Evolutionary conservation across 2,113 vertebrate species (phyloP).

Genomic region (Limnothrissa miodon): DNA sequence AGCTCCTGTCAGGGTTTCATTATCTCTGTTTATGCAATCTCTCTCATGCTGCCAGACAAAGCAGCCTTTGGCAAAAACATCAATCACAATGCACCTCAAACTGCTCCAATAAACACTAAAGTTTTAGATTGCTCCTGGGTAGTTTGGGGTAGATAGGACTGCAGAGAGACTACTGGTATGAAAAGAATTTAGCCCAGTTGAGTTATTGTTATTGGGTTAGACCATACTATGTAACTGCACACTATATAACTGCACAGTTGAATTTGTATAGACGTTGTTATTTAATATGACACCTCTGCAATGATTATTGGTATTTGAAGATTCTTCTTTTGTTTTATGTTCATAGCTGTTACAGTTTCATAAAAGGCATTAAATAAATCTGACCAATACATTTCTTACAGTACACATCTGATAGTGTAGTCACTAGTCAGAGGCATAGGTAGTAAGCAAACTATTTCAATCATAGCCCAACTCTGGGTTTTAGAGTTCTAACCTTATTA

Average conservation of each 20-base stretch:
- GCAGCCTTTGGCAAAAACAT: slow-evolving; percentile 20
- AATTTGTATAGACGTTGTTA: neutral
- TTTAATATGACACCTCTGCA: neutral
- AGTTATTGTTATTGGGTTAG: neutral
- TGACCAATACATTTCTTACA: too few relatives aligned
- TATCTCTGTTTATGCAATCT: slow-evolving; percentile 20
- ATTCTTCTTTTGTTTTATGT: neutral
- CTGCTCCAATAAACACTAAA: neutral
- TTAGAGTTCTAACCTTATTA: too few relatives aligned
- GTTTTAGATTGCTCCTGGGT: neutral
- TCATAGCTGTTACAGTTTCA: neutral
- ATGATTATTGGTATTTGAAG: neutral
- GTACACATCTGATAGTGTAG: too few relatives aligned
- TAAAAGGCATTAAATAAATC: too few relatives aligned
- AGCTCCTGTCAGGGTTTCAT: slow-evolving; percentile 23
- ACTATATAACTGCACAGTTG: neutral
- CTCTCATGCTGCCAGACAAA: neutral
- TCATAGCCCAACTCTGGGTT: too few relatives aligned
- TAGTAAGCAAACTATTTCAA: too few relatives aligned
- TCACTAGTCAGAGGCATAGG: too few relatives aligned
- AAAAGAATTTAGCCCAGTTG: neutral
- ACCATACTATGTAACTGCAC: neutral
- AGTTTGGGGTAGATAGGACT: neutral
- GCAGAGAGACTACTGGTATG: neutral
- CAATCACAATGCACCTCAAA: neutral